These are phyloP conservation scores for Odontamblyopus lacepedii DNA, from an alignment of 2,797 vertebrate genomes.

Conservation along the genomic window DNA sequence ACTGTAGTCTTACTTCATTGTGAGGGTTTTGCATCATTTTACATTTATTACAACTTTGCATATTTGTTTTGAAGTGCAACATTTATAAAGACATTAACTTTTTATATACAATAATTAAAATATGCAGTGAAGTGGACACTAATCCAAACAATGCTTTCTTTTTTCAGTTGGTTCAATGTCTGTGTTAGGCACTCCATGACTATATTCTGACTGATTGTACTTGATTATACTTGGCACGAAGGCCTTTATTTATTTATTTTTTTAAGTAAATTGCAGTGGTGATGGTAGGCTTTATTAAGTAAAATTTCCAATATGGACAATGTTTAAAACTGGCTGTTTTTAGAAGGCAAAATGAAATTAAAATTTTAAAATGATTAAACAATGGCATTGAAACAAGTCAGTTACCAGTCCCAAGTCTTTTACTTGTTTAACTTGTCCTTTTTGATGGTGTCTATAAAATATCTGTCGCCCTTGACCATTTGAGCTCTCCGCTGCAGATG, in stretches of 20 bases:
- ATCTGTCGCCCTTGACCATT: constrained; percentile 58
- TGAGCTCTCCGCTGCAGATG: constrained; percentile 59
- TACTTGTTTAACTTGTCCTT: constrained; percentile 19
- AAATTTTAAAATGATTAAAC: not conserved
- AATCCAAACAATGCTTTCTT: not conserved
- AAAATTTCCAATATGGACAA: too few relatives aligned
- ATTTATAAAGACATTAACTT: constrained; percentile 1
- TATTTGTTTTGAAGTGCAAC: not conserved
- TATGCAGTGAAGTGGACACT: not conserved
- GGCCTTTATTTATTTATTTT: too few relatives aligned
- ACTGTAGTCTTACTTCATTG: constrained; percentile 13
- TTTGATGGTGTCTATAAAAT: constrained; percentile 39
- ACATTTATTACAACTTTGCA: not conserved
- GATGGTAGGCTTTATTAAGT: too few relatives aligned
- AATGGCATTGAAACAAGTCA: not conserved
- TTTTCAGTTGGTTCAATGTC: not conserved
- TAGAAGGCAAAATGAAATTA: not conserved
- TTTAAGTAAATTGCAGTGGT: too few relatives aligned
- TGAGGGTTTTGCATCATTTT: constrained; percentile 23
- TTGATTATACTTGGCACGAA: not conserved
- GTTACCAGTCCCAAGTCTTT: not conserved
- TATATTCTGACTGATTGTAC: not conserved
- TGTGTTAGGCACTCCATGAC: not conserved
- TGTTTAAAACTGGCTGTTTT: too few relatives aligned
- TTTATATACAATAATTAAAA: not conserved